These are phyloP conservation scores for Isaurus tuberculatus DNA, from an alignment of 92 coral and sea anemone species.

Conservation along the genomic window DNA sequence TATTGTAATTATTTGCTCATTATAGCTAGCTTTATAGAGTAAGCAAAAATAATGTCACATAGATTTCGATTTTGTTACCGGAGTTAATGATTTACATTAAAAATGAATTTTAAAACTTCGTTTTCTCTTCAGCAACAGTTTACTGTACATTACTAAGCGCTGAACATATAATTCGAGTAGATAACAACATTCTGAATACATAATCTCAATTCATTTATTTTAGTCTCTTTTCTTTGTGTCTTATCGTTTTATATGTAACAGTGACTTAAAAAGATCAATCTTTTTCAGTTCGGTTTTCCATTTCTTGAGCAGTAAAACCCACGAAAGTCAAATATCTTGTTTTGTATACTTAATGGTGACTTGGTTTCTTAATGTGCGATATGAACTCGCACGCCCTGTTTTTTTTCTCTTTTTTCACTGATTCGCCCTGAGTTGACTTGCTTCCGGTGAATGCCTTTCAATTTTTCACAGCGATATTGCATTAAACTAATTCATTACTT, in stretches of 20 bases:
- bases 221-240: background rate
- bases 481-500: background rate
- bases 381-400: background rate
- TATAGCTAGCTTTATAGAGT: background rate
- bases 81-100: background rate
- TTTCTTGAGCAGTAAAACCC: background rate
- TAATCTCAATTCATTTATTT: background rate
- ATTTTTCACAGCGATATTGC: background rate
- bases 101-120: background rate
- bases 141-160: background rate
- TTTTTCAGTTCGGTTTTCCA: background rate
- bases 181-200: background rate
- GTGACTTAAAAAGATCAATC: background rate
- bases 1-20: background rate
- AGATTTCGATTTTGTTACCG: background rate
- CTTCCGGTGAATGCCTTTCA: conserved; percentile 5
- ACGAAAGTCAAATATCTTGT: background rate
- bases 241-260: background rate
- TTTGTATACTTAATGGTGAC: background rate
- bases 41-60: conserved; percentile 16
- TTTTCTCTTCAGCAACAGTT: background rate
- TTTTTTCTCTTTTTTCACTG: background rate
- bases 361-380: background rate
- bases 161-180: background rate
- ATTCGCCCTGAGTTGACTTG: conserved; percentile 4